phyloP scores from a whole-genome alignment of 2,888 invertebrate species.

The Tinea pellionella region DNA sequence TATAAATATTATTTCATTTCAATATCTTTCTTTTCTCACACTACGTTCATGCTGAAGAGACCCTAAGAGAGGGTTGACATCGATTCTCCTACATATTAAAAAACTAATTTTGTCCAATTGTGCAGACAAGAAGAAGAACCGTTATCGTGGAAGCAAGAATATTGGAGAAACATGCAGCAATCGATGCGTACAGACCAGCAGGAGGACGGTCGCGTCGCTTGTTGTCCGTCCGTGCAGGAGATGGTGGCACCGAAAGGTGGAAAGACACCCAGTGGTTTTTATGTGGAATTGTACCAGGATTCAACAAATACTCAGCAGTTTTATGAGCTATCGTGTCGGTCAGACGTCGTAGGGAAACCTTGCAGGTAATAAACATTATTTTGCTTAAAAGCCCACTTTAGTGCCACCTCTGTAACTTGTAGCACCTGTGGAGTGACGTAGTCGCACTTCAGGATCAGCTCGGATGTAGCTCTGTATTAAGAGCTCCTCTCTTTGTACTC shows the following conservation, averaged over 20 bases:
- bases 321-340: slow-evolving; percentile 83
- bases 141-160: slow-evolving; percentile 64
- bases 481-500: no score
- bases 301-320: slow-evolving; percentile 77
- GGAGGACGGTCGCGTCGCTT: slow-evolving; percentile 70
- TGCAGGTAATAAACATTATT: slow-evolving; percentile 53
- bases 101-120: no score
- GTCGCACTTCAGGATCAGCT: no score
- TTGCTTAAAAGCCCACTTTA: no score
- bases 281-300: slow-evolving; percentile 80
- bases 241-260: slow-evolving; percentile 84
- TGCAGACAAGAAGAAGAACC: slow-evolving; percentile 53
- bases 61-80: no score
- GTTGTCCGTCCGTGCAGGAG: slow-evolving; percentile 84
- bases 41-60: no score
- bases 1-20: no score
- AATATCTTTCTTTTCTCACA: no score
- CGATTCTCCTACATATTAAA: no score
- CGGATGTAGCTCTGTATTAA: no score
- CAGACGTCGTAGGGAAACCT: slow-evolving; percentile 76
- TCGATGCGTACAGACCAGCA: slow-evolving; percentile 53
- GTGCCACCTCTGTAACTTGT: no score
- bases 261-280: slow-evolving; percentile 76
- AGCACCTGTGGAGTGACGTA: no score
- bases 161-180: slow-evolving; percentile 74